Conservation (phyloP, 2,888 invertebrate species). For the Yponomeuta malinellus region DNA sequence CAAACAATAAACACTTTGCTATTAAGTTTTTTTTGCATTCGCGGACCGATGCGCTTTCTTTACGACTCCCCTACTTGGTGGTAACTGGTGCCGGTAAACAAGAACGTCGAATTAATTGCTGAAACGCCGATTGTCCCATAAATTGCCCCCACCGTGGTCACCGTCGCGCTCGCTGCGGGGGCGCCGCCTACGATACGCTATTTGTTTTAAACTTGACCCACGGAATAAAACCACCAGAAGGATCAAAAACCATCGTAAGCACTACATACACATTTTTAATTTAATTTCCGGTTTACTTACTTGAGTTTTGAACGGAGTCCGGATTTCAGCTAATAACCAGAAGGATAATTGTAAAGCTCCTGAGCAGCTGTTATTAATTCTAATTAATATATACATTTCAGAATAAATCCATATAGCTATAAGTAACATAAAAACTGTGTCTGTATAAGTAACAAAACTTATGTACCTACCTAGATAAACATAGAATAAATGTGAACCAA, state of each 20-base stretch:
- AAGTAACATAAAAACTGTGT: too few species aligned
- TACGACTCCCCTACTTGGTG: background rate
- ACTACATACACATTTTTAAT: background rate
- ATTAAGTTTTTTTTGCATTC: background rate
- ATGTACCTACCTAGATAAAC: too few species aligned
- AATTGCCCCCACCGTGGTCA: slow-evolving; percentile 5
- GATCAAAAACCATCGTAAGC: background rate
- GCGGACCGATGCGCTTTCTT: too few species aligned
- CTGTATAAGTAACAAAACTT: too few species aligned
- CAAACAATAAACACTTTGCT: background rate
- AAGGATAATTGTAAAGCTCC: too few species aligned
- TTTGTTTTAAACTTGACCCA: slow-evolving; percentile 16
- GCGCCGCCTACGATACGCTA: background rate
- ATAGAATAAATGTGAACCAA: too few species aligned
- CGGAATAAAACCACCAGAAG: background rate
- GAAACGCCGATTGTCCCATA: slow-evolving; percentile 10
- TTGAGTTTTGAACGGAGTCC: too few species aligned
- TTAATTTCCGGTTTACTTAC: background rate
- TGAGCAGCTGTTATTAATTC: too few species aligned
- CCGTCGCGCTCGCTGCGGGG: slow-evolving; percentile 11
- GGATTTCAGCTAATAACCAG: too few species aligned
- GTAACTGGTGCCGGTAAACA: background rate
- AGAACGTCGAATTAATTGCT: slow-evolving; percentile 13
- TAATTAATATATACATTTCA: too few species aligned
- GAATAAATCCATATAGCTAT: too few species aligned